A percentile compares a stretch with the other conserved stretches of the same genome.
Conservation (phyloP, 2,888 invertebrate species). For the Octonoba sinensis region DNA sequence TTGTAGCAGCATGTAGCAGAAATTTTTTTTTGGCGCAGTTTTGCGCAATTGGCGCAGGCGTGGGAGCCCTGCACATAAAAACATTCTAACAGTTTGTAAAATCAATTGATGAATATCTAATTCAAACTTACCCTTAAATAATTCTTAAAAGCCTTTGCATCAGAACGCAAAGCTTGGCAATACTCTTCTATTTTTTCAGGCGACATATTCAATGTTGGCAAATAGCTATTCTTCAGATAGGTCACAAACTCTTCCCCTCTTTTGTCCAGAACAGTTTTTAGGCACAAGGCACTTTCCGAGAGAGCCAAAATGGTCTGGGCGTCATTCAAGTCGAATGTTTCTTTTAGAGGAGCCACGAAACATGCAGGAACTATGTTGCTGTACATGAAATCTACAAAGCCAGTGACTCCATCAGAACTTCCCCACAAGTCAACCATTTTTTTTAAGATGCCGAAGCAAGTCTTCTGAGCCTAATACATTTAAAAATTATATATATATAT, state of each 20-base stretch:
- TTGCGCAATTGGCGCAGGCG: too few relatives aligned
- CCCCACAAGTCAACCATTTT: conserved; percentile 74
- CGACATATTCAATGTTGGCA: conserved; percentile 72
- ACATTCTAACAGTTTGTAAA: too few relatives aligned
- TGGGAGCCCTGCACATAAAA: too few relatives aligned
- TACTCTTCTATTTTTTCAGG: conserved; percentile 71
- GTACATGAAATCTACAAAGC: conserved; percentile 74
- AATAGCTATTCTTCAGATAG: conserved; percentile 72
- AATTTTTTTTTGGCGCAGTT: too few relatives aligned
- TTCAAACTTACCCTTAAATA: conserved; percentile 73
- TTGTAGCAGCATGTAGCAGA: too few relatives aligned
- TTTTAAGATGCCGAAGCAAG: conserved; percentile 73
- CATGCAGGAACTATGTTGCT: conserved; percentile 74
- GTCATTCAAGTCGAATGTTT: conserved; percentile 74
- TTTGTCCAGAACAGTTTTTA: conserved; percentile 69
- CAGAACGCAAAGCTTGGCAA: conserved; percentile 72
- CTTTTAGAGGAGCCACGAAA: conserved; percentile 74
- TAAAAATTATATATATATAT: too few relatives aligned
- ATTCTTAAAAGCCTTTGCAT: conserved; percentile 72
- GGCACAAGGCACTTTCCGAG: conserved; percentile 69
- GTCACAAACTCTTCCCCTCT: conserved; percentile 72
- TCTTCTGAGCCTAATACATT: conserved; percentile 72
- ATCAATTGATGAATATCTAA: too few relatives aligned
- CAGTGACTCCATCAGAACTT: conserved; percentile 71
- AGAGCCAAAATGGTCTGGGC: conserved; percentile 73